Evolutionary conservation across 2,113 vertebrate genomes (phyloP).

Genomic region (Ochotona curzoniae): DNA sequence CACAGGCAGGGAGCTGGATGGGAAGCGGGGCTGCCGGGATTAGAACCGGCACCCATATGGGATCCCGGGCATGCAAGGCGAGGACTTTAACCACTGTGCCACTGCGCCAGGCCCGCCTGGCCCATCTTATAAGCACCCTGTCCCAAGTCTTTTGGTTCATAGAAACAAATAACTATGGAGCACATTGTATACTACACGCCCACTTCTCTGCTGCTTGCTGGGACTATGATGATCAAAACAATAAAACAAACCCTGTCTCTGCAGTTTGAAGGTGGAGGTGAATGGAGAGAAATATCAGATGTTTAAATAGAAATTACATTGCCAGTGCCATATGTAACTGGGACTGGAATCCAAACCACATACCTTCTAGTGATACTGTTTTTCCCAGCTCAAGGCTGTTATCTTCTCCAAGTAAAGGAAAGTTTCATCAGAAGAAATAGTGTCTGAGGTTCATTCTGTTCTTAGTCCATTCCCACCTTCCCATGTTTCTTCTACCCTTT

Average conservation of each 20-base stretch:
- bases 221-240: background rate
- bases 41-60: too few relatives aligned
- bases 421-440: background rate
- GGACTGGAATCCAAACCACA: background rate
- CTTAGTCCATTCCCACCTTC: constrained; percentile 13
- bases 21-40: too few relatives aligned
- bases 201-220: background rate
- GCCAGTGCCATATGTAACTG: background rate
- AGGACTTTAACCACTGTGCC: too few relatives aligned
- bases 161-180: background rate
- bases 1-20: too few relatives aligned
- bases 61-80: too few relatives aligned
- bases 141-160: background rate
- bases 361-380: background rate
- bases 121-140: background rate
- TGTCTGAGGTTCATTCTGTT: background rate
- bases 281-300: background rate
- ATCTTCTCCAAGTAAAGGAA: constrained; percentile 7
- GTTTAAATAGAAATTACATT: background rate
- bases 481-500: constrained; percentile 21
- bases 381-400: background rate
- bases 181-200: background rate
- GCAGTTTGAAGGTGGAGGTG: background rate
- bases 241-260: background rate
- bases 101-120: too few relatives aligned